Evolutionary conservation across 2,113 vertebrate species (phyloP).

Genomic region (Nibea coibor): DNA sequence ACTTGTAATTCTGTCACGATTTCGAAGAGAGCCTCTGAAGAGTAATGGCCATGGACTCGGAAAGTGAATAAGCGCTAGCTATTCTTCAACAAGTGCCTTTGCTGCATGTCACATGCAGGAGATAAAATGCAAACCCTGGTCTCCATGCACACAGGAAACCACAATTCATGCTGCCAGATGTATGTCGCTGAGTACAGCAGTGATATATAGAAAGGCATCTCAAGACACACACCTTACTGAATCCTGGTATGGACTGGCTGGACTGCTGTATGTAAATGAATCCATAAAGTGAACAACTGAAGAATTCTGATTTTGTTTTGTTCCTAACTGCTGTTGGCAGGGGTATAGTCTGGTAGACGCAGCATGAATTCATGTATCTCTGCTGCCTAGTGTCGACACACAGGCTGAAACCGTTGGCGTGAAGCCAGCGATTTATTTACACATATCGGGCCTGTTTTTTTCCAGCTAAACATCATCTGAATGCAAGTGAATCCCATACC

Average conservation of each 20-base stretch:
- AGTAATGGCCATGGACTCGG: not conserved
- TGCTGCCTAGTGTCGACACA: not conserved
- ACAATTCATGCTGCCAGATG: too few species aligned
- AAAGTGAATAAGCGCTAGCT: too few species aligned
- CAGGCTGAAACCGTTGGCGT: not conserved
- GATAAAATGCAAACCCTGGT: not conserved
- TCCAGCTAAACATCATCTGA: slow-evolving; percentile 16
- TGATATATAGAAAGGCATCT: not conserved
- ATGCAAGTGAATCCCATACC: not conserved
- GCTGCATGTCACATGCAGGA: too few species aligned
- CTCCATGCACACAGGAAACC: not conserved
- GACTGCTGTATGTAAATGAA: not conserved
- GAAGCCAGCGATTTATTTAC: slow-evolving; percentile 10
- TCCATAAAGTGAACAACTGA: slow-evolving; percentile 9
- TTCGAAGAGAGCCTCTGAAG: not conserved
- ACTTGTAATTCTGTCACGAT: not conserved
- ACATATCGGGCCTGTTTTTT: slow-evolving; percentile 4
- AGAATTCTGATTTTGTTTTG: slow-evolving; percentile 29
- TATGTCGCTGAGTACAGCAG: not conserved
- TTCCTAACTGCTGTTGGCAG: slow-evolving; percentile 19
- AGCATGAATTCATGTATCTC: slow-evolving; percentile 11
- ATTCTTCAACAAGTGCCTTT: too few species aligned
- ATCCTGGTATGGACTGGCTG: not conserved
- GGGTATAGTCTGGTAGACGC: slow-evolving; percentile 14
- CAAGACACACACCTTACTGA: slow-evolving; percentile 7